phyloP scores from a whole-genome alignment of 1,140 invertebrate species.

The Apis dorsata region DNA sequence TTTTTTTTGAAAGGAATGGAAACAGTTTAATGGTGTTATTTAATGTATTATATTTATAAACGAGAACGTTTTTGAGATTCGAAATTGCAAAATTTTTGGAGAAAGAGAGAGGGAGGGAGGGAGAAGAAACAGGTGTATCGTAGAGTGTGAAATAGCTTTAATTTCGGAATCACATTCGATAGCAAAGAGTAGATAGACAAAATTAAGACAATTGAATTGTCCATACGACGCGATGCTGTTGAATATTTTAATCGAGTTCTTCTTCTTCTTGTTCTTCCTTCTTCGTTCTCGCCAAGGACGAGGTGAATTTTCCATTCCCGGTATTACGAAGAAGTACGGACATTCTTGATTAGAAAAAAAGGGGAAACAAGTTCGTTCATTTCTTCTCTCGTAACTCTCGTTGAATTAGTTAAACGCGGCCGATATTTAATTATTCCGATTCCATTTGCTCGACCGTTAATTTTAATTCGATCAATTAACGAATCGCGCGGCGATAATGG shows the following conservation, averaged over 20 bases:
- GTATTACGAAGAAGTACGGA: background rate
- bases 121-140: no score
- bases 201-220: background rate
- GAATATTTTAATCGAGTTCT: constrained; percentile 55
- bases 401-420: constrained; percentile 22
- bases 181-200: background rate
- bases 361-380: background rate
- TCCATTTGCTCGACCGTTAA: constrained; percentile 13
- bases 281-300: background rate
- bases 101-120: no score
- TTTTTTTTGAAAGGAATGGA: no score
- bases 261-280: background rate
- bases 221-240: background rate
- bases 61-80: no score
- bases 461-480: constrained; percentile 33
- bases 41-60: no score
- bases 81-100: no score
- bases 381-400: no score
- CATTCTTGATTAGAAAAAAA: background rate
- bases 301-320: background rate
- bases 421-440: constrained; percentile 13
- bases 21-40: no score
- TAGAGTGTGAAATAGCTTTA: background rate
- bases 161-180: constrained; percentile 33
- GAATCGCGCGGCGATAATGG: background rate